phyloP scores from a whole-genome alignment of 2,797 vertebrate species.

The Alcedo atthis region DNA sequence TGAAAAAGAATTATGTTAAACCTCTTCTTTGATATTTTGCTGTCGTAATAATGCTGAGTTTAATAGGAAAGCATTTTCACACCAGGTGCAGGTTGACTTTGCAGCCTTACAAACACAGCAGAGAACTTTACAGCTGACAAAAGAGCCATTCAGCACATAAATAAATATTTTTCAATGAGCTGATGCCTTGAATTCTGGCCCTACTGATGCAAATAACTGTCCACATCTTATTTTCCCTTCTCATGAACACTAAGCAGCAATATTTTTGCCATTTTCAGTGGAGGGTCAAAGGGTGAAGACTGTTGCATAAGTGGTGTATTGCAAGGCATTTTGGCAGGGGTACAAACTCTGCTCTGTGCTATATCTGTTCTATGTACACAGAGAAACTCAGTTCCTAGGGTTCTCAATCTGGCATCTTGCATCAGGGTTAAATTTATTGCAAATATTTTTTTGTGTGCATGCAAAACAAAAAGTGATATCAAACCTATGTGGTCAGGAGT shows the following conservation, averaged over 20 bases:
- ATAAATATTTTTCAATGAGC: neutral
- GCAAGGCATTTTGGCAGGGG: conserved; percentile 48
- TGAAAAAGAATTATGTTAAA: neutral
- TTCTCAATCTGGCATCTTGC: conserved; percentile 54
- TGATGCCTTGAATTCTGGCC: neutral
- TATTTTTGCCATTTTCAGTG: neutral
- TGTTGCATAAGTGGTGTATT: conserved; percentile 49
- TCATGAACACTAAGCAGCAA: neutral
- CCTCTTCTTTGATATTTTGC: neutral
- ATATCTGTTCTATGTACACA: conserved; percentile 40
- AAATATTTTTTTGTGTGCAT: neutral
- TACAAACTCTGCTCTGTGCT: conserved; percentile 41
- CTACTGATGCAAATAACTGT: neutral
- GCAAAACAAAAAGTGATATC: neutral
- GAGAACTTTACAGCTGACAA: conserved; percentile 22
- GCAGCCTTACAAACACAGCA: neutral
- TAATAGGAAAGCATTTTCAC: neutral
- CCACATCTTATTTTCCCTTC: neutral
- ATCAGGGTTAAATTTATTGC: conserved; percentile 30
- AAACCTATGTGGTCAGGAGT: neutral
- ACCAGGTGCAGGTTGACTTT: neutral
- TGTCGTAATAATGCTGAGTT: neutral
- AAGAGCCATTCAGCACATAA: conserved; percentile 29
- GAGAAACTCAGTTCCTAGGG: conserved; percentile 32
- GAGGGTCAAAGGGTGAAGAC: neutral